Conservation (phyloP, 1,140 invertebrate species). For the Scaptodrosophila lebanonensis region DNA sequence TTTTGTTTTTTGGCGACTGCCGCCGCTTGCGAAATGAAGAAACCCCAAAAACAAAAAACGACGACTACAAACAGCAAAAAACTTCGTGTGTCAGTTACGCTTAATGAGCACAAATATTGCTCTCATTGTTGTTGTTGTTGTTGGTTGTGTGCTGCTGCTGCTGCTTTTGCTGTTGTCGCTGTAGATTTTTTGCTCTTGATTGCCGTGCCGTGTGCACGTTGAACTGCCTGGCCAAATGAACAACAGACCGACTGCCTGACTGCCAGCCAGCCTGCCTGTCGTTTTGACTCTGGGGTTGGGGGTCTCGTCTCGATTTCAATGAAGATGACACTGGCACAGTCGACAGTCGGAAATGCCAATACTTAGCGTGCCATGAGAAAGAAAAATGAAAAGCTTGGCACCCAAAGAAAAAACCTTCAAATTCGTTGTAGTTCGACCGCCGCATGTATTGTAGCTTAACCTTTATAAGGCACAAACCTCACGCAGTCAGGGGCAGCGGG, state of each 20-base stretch:
- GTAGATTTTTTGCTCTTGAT: conserved; percentile 64
- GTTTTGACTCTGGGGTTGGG: conserved; percentile 6
- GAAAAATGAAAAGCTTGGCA: conserved; percentile 44
- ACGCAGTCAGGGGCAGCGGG: background rate
- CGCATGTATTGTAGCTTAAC: conserved; percentile 35
- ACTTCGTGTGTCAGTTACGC: conserved; percentile 73
- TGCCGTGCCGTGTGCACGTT: conserved; percentile 54
- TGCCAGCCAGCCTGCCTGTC: conserved; percentile 5
- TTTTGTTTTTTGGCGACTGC: conserved; percentile 51
- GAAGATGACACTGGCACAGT: conserved; percentile 40
- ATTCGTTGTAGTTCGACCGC: conserved; percentile 27
- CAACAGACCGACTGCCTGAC: conserved; percentile 1
- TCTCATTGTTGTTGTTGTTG: conserved; percentile 53
- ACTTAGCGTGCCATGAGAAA: conserved; percentile 45
- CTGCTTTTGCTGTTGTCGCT: too few relatives aligned
- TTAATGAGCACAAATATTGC: conserved; percentile 75
- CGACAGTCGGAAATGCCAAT: conserved; percentile 64
- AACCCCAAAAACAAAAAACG: conserved; percentile 52
- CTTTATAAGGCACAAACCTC: conserved; percentile 12
- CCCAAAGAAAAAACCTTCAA: conserved; percentile 32
- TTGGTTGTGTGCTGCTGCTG: conserved; percentile 56
- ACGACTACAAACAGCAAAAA: conserved; percentile 25
- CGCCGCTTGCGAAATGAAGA: conserved; percentile 60
- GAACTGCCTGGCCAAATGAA: conserved; percentile 6
- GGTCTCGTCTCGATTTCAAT: conserved; percentile 48